Evolutionary conservation across 2,888 invertebrate genomes (phyloP), one percentile per base, ranked within the genome.

Genomic region (Cataglyphis livida): DNA sequence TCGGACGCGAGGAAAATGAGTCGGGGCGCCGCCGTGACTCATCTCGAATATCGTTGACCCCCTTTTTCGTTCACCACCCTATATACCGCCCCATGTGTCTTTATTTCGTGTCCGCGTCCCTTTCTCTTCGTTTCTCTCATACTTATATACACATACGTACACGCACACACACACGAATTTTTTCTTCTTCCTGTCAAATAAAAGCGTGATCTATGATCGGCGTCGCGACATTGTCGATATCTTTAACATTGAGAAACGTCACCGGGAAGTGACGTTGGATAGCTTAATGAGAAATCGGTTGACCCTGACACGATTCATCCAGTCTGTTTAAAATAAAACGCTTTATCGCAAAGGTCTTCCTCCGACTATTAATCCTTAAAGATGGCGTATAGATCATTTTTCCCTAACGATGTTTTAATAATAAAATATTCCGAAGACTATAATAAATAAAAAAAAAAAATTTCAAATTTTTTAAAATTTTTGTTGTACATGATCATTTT

Each of bases 11-110:
- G 15, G 12, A 83, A 54, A 75, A 81, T 51, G 65, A 54, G 41
- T 38, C 62, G 12, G 57, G 15, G 71, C 38, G 28, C 68, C 71
- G 82, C 51, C 61, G 81, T 87, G 87, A 85, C 66, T 85, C 85
- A 85, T 78, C 38, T 82, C 68, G 76, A 62, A 28, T 81, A 59
- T 51, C 74, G 71, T 84, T 86, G 88, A 88, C 86, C 84, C 86
- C 81, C 88, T 81, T 86, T 44, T 64, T 1, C 10, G 21, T n/a
- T 51, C 41, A 32, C n/a, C 74, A 83, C 75, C 85, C 87, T 75
- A 18, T 15, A 28, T 73, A 10, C 35, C 57, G 28, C 10, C 71
- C 18, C 25, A 41, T 15, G 61, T 21, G 62, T 48, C 74, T 38
- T 44, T 28, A 28, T 44, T 15, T 51, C 21, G 7, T 18, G 28